phyloP scores from a whole-genome alignment of 2,888 invertebrate genomes.

The Apomyelois bistriatella region DNA sequence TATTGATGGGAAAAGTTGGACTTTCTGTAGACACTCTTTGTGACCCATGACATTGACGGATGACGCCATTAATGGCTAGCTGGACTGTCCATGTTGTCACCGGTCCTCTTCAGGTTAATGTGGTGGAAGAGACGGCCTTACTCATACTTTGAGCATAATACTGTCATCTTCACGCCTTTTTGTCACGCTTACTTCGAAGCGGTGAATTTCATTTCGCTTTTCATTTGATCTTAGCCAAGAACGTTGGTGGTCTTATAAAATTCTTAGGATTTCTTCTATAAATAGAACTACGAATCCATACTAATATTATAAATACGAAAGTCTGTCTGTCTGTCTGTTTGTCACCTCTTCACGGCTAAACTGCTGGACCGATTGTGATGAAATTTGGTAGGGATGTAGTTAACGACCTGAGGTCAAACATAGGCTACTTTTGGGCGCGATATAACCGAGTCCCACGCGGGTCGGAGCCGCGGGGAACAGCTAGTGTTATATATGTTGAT shows the following conservation, averaged over 20 bases:
- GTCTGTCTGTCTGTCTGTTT: too few species aligned
- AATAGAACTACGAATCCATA: too few species aligned
- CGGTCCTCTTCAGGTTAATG: conserved; percentile 23
- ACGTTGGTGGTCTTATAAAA: conserved; percentile 38
- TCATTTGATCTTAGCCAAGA: conserved; percentile 27
- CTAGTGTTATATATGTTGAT: too few species aligned
- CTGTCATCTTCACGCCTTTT: conserved; percentile 36
- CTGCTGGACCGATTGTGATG: too few species aligned
- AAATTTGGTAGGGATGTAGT: too few species aligned
- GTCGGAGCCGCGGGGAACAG: too few species aligned
- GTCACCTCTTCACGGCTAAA: too few species aligned
- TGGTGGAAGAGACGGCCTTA: conserved; percentile 13
- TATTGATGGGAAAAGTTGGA: conserved; percentile 26
- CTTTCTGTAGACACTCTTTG: conserved; percentile 36
- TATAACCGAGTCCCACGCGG: too few species aligned
- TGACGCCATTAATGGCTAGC: conserved; percentile 29
- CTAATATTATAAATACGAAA: too few species aligned
- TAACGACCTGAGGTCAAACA: too few species aligned
- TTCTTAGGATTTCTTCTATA: background rate
- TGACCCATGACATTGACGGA: conserved; percentile 43
- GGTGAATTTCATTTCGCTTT: conserved; percentile 32
- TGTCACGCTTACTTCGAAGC: conserved; percentile 38
- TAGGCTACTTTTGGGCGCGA: too few species aligned
- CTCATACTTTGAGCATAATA: conserved; percentile 30
- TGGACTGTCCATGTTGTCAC: conserved; percentile 27